These are phyloP conservation scores for Thunnus maccoyii DNA, from an alignment of 2,113 vertebrate species.

Conservation along the genomic window DNA sequence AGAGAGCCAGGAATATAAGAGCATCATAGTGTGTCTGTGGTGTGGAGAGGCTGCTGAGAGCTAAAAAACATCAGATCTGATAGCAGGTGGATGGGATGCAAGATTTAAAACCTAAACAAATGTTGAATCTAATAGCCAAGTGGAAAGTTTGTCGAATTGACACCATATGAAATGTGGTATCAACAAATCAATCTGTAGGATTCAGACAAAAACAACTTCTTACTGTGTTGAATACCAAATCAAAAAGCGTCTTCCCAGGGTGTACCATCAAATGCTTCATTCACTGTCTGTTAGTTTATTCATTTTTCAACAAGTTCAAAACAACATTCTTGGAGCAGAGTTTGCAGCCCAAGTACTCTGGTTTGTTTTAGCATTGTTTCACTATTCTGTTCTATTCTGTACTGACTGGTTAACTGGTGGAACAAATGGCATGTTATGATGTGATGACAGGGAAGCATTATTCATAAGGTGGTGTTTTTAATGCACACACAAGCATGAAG, in stretches of 20 bases:
- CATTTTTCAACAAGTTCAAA: not conserved
- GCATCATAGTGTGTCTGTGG: conserved; percentile 64
- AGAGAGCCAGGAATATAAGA: conserved; percentile 65
- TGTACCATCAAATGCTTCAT: no score
- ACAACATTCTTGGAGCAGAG: not conserved
- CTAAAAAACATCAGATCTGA: conserved; percentile 36
- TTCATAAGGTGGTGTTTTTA: conserved; percentile 6
- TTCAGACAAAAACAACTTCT: not conserved
- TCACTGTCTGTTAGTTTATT: not conserved
- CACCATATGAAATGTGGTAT: not conserved
- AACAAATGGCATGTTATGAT: conserved; percentile 2
- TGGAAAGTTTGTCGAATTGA: not conserved
- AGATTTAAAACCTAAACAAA: conserved; percentile 36
- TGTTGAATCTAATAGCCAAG: conserved; percentile 2
- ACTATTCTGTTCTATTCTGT: not conserved
- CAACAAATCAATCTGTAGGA: not conserved
- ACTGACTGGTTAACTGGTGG: not conserved
- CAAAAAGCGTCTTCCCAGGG: not conserved
- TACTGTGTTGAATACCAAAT: not conserved
- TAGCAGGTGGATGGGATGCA: conserved; percentile 45
- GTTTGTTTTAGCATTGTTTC: not conserved
- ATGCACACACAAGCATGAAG: not conserved
- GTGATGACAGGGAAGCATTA: not conserved
- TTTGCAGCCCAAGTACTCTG: not conserved
- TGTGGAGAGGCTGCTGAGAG: conserved; percentile 48